Conservation (phyloP, 1,140 invertebrate species). For the Apolygus lucorum region DNA sequence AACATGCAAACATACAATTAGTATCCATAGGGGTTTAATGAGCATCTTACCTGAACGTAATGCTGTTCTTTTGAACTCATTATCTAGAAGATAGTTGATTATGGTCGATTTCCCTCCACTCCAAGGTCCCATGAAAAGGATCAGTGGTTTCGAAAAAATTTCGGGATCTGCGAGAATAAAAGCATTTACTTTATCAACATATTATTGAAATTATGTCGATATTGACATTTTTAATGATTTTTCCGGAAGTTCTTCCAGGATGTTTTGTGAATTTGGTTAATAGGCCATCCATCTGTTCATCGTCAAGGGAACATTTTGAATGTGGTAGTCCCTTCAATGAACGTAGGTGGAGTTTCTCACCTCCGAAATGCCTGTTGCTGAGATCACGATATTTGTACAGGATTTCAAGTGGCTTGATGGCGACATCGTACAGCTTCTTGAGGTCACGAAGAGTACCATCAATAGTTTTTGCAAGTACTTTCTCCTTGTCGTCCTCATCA, state of each 20-base stretch:
- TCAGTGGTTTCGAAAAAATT: conserved; percentile 87
- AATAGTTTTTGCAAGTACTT: conserved; percentile 59
- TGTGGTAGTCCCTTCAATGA: neutral
- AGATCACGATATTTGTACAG: conserved; percentile 87
- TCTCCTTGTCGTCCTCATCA: conserved; percentile 60
- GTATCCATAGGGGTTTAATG: too few species aligned
- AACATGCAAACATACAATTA: too few species aligned
- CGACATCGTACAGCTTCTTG: conserved; percentile 76
- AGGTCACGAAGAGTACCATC: conserved; percentile 73
- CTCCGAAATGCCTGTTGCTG: conserved; percentile 82
- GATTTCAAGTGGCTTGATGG: conserved; percentile 80
- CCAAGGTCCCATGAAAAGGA: conserved; percentile 92
- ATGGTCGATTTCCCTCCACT: conserved; percentile 91
- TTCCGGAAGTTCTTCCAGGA: too few species aligned
- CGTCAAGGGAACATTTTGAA: too few species aligned
- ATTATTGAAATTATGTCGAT: too few species aligned
- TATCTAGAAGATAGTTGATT: conserved; percentile 83
- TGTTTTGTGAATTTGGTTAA: conserved; percentile 9
- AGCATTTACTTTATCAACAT: too few species aligned
- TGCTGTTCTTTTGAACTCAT: conserved; percentile 71
- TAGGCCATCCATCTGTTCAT: too few species aligned
- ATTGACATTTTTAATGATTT: conserved; percentile 1
- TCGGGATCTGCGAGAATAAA: conserved; percentile 69
- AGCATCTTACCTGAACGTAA: conserved; percentile 66
- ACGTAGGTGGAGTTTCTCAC: conserved; percentile 38